Evolutionary conservation across 2,797 vertebrate genomes (phyloP).

Genomic region (Smutsia temminckii): DNA sequence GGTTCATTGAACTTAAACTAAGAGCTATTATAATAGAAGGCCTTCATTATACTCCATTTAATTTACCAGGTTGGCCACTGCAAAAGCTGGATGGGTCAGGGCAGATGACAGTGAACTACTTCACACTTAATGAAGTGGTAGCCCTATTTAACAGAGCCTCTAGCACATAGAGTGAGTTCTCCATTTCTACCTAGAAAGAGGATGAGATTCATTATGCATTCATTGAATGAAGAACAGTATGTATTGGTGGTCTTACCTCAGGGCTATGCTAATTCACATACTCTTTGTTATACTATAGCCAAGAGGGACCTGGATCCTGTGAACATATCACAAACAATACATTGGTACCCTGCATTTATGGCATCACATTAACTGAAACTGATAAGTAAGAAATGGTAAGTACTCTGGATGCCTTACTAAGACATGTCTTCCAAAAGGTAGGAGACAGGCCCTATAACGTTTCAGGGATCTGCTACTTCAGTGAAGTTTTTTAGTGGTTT

Average conservation of each 20-base stretch:
- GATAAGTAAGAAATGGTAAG: not conserved
- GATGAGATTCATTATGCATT: not conserved
- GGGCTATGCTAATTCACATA: not conserved
- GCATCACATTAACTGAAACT: not conserved
- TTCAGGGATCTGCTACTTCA: not conserved
- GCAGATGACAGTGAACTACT: not conserved
- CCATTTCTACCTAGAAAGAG: not conserved
- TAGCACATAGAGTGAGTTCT: not conserved
- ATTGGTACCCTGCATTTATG: not conserved
- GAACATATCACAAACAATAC: not conserved
- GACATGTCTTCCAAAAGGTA: not conserved
- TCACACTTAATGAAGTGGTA: not conserved
- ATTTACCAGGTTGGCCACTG: not conserved
- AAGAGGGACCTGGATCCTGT: not conserved
- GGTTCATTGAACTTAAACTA: not conserved
- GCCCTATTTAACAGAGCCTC: not conserved
- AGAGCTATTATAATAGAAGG: not conserved
- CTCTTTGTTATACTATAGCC: not conserved
- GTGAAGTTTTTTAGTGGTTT: not conserved
- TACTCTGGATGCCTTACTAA: not conserved
- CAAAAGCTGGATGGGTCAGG: not conserved
- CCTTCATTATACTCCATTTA: not conserved
- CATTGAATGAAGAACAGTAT: not conserved
- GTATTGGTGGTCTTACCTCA: not conserved
- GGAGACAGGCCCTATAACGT: not conserved